Conservation (phyloP, 2,113 vertebrate genomes). For the Gorilla gorilla region DNA sequence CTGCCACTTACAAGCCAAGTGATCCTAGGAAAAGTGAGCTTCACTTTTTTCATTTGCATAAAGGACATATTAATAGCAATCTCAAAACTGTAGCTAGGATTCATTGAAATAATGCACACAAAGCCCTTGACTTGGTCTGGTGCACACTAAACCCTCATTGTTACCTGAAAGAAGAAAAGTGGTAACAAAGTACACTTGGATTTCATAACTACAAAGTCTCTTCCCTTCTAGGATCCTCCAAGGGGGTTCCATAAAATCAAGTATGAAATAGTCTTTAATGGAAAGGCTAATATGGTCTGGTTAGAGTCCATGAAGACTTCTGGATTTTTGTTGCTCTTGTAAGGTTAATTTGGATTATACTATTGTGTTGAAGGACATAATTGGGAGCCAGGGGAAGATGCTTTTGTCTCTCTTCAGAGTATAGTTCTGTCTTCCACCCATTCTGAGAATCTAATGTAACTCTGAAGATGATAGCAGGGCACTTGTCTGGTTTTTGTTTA, state of each 20-base stretch:
- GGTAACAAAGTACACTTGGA: not conserved
- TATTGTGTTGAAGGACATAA: not conserved
- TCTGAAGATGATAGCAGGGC: not conserved
- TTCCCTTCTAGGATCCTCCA: not conserved
- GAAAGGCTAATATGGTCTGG: not conserved
- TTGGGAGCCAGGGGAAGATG: not conserved
- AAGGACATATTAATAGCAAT: not conserved
- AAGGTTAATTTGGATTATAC: not conserved
- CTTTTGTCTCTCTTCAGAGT: not conserved
- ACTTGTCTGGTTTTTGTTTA: not conserved
- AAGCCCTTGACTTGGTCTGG: not conserved
- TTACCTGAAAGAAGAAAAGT: not conserved
- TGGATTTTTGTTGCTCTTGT: not conserved
- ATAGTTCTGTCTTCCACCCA: not conserved
- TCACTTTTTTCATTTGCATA: not conserved
- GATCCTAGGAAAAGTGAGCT: not conserved
- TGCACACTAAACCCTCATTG: not conserved
- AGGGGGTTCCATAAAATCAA: not conserved
- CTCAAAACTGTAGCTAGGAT: not conserved
- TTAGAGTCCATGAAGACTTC: not conserved
- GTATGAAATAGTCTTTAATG: not conserved
- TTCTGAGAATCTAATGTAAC: not conserved
- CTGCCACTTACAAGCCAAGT: not conserved
- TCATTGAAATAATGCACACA: not conserved
- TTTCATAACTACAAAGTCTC: not conserved